A percentile compares a stretch with the other conserved stretches of the same genome.
phyloP scores from a whole-genome alignment of 2,888 invertebrate genomes.

The Apodemia duryi region DNA sequence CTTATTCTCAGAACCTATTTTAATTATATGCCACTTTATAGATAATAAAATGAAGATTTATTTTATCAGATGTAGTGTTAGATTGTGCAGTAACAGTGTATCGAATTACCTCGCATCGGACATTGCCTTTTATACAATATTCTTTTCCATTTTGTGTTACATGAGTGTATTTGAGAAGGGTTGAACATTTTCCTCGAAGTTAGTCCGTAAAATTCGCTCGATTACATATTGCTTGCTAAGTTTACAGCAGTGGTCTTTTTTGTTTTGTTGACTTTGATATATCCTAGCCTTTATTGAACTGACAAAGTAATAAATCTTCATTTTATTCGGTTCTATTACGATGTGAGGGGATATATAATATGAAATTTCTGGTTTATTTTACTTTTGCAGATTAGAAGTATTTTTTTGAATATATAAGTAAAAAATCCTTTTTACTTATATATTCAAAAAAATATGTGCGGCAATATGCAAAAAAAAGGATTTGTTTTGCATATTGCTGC shows the following conservation, averaged over 20 bases:
- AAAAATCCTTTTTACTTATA: no score
- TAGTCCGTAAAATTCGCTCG: conserved; percentile 1
- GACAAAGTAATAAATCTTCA: neutral
- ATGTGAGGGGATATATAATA: neutral
- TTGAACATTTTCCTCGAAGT: neutral
- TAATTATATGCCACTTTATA: no score
- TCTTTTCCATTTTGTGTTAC: neutral
- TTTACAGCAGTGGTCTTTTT: neutral
- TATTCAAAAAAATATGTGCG: no score
- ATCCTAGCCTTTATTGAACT: neutral
- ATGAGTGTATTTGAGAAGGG: neutral
- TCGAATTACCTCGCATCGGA: neutral
- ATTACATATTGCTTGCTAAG: conserved; percentile 1
- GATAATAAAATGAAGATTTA: neutral
- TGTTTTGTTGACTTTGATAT: conserved; percentile 4
- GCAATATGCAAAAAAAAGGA: no score
- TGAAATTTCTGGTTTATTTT: neutral
- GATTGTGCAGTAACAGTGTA: conserved; percentile 1
- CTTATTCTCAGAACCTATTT: no score
- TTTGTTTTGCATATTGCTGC: no score
- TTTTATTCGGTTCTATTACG: neutral
- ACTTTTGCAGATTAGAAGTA: neutral
- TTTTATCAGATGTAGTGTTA: neutral
- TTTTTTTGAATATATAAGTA: no score
- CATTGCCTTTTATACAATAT: neutral